Evolutionary conservation across 1,140 invertebrate genomes (phyloP).

Genomic region (Onthophagus taurus): DNA sequence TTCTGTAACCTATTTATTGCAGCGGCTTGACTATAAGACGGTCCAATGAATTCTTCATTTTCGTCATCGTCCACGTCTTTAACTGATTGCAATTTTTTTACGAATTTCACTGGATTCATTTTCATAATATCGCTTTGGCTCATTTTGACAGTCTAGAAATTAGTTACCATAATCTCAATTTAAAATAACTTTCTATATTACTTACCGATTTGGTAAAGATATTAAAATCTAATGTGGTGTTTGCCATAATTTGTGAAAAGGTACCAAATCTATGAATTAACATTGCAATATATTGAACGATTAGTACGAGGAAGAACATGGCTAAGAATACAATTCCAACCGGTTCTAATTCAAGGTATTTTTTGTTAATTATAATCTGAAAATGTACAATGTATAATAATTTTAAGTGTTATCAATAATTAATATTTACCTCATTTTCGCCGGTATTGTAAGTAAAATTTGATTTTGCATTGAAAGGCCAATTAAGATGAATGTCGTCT

Average conservation of each 20-base stretch:
- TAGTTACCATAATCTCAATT: background rate
- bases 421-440: slow-evolving; percentile 27
- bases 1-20: too few species aligned
- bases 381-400: too few species aligned
- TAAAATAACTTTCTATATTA: background rate
- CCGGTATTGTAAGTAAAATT: slow-evolving; percentile 51
- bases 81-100: slow-evolving; percentile 46
- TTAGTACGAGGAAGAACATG: slow-evolving; percentile 59
- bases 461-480: slow-evolving; percentile 57
- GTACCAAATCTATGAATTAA: slow-evolving; percentile 78
- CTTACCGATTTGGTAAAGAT: slow-evolving; percentile 28
- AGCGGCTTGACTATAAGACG: too few species aligned
- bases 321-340: slow-evolving; percentile 67
- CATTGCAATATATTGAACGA: slow-evolving; percentile 78
- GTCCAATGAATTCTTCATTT: slow-evolving; percentile 19
- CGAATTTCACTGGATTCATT: slow-evolving; percentile 51
- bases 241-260: slow-evolving; percentile 73
- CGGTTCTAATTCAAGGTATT: slow-evolving; percentile 61
- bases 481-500: slow-evolving; percentile 56
- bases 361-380: slow-evolving; percentile 40
- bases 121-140: slow-evolving; percentile 44
- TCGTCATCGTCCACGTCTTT: slow-evolving; percentile 37
- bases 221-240: slow-evolving; percentile 44
- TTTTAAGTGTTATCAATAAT: background rate
- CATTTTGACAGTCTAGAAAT: slow-evolving; percentile 36